Conservation (phyloP, 1,140 invertebrate species). For the Camponotus pennsylvanicus region DNA sequence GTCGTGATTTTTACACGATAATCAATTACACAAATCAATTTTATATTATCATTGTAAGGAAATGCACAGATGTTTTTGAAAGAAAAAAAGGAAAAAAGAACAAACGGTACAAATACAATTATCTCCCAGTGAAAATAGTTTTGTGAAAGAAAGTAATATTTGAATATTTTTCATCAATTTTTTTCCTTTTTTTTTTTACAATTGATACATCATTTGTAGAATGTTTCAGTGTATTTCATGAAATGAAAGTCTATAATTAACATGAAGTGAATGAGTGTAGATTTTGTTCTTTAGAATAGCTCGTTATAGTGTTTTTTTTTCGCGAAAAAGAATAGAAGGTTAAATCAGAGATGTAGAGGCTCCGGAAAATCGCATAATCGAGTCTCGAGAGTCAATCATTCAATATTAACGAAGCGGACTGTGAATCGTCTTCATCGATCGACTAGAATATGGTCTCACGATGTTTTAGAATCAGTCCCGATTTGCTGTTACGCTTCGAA, state of each 20-base stretch:
- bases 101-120: neutral
- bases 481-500: constrained; percentile 13
- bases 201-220: neutral
- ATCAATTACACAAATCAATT: constrained; percentile 11
- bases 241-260: neutral
- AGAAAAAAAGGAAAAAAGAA: neutral
- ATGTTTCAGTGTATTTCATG: neutral
- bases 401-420: neutral
- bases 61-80: neutral
- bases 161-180: neutral
- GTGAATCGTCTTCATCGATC: constrained; percentile 11
- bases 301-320: neutral
- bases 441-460: constrained; percentile 31
- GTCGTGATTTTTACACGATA: constrained; percentile 6
- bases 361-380: constrained; percentile 3
- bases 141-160: neutral
- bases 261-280: neutral
- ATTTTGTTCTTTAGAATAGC: constrained; percentile 6
- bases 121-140: neutral
- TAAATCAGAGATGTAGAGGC: constrained; percentile 21
- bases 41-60: neutral
- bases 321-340: neutral
- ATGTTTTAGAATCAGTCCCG: constrained; percentile 38
- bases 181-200: neutral
- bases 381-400: constrained; percentile 13